Evolutionary conservation across 2,797 vertebrate species (phyloP).

Genomic region (Scolopax rusticola): DNA sequence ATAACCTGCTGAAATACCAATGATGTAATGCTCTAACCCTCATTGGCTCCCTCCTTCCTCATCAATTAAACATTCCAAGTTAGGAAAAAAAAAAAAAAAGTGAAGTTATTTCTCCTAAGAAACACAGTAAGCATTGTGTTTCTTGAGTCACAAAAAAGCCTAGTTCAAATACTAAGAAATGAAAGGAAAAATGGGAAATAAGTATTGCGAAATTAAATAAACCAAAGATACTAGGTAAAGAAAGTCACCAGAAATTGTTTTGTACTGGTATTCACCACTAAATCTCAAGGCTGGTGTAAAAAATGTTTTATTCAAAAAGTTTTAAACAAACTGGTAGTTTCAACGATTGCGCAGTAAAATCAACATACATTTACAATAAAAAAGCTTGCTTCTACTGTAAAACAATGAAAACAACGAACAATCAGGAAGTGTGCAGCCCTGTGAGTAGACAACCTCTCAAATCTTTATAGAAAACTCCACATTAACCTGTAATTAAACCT

Average conservation of each 20-base stretch:
- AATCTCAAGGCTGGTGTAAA: background rate
- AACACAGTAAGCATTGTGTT: background rate
- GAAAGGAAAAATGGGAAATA: background rate
- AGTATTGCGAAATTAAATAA: background rate
- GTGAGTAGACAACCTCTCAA: constrained; percentile 20
- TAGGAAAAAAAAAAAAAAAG: background rate
- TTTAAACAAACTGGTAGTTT: background rate
- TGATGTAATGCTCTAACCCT: background rate
- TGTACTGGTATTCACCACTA: background rate
- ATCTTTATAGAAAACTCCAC: background rate
- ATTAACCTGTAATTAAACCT: background rate
- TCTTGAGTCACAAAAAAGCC: background rate
- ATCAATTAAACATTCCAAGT: background rate
- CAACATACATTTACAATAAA: background rate
- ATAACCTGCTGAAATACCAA: background rate
- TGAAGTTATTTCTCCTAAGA: background rate
- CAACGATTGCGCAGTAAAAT: background rate
- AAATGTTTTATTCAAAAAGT: background rate
- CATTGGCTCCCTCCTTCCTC: background rate
- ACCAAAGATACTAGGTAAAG: background rate
- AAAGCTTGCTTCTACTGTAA: background rate
- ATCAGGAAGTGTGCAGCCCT: background rate
- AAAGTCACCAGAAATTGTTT: background rate
- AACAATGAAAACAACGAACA: background rate
- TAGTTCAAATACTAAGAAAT: background rate